These are phyloP conservation scores for Guaruba guarouba DNA, from an alignment of 2,113 vertebrate species.

Conservation along the genomic window DNA sequence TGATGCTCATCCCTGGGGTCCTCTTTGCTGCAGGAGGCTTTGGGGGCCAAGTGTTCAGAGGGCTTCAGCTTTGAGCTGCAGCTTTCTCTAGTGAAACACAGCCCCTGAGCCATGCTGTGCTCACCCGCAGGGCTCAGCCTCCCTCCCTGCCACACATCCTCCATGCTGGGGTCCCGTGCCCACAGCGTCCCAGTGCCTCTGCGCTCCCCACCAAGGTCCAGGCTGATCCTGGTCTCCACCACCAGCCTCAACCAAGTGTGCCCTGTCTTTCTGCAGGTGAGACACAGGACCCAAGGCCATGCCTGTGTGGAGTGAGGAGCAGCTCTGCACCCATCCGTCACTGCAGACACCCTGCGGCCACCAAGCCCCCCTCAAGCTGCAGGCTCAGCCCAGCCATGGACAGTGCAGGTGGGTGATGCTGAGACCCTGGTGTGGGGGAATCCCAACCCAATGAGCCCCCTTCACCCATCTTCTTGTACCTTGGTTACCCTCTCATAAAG, in stretches of 20 bases:
- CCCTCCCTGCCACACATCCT: no score
- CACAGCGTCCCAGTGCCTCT: fast-evolving
- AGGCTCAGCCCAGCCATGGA: constrained; percentile 26
- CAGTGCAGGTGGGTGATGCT: constrained; percentile 30
- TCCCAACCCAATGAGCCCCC: fast-evolving
- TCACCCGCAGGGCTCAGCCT: not conserved
- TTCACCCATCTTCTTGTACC: not conserved
- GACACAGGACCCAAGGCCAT: not conserved
- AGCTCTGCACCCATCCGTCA: fast-evolving
- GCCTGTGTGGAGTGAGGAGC: not conserved
- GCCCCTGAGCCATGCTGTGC: not conserved
- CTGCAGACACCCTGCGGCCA: fast-evolving
- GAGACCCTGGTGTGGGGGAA: fast-evolving
- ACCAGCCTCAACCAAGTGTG: fast-evolving
- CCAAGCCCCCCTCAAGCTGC: not conserved
- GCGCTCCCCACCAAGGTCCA: fast-evolving
- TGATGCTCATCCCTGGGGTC: not conserved
- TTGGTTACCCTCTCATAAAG: fast-evolving
- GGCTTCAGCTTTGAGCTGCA: not conserved
- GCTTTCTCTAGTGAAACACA: not conserved
- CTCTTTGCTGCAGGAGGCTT: not conserved
- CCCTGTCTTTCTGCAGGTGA: not conserved
- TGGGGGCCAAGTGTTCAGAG: fast-evolving
- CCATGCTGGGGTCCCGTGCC: fast-evolving
- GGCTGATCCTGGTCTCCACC: no score